phyloP scores from a whole-genome alignment of 1,140 invertebrate genomes.

The Colletes latitarsis region DNA sequence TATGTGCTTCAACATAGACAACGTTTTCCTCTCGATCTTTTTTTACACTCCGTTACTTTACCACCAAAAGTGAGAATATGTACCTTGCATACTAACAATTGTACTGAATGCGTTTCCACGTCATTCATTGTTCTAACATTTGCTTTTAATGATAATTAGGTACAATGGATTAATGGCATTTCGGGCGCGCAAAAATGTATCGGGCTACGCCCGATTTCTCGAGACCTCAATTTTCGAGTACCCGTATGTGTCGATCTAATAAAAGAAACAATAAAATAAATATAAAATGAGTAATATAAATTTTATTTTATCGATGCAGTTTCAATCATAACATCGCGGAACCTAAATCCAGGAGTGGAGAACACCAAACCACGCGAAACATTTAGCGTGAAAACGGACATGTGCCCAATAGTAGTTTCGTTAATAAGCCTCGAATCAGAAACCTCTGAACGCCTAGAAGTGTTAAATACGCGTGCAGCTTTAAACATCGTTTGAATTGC shows the following conservation, averaged over 20 bases:
- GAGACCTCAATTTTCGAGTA: too few relatives aligned
- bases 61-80: not conserved
- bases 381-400: not conserved
- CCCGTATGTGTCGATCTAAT: too few relatives aligned
- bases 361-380: not conserved
- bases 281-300: too few relatives aligned
- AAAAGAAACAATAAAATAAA: too few relatives aligned
- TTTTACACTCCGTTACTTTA: not conserved
- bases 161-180: not conserved
- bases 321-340: too few relatives aligned
- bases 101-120: not conserved
- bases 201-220: too few relatives aligned
- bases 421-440: not conserved
- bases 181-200: too few relatives aligned
- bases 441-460: rapidly evolving
- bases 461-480: not conserved
- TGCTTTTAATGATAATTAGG: not conserved
- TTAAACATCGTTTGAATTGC: not conserved
- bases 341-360: not conserved
- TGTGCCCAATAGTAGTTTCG: too few relatives aligned
- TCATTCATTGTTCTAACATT: not conserved
- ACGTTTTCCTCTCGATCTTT: not conserved
- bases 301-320: too few relatives aligned
- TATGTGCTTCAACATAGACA: not conserved
- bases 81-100: too few relatives aligned